Percentiles rank a stretch among this genome's conserved stretches.
Conservation (phyloP, 2,797 vertebrate genomes). For the Protonibea diacanthus region DNA sequence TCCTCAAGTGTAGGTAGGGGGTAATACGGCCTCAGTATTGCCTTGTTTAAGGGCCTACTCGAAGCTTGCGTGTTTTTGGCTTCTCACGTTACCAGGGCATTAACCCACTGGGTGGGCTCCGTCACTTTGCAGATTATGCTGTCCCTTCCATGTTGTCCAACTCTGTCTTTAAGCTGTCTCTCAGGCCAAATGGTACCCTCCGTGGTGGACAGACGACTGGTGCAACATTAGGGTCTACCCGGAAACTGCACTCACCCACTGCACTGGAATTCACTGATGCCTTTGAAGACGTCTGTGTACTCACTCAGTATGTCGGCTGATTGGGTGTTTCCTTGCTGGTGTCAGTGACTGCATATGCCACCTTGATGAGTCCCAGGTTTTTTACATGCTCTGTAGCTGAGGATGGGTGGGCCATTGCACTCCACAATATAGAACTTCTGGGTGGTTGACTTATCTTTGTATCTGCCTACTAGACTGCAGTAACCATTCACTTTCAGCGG, state of each 20-base stretch:
- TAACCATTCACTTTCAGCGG: not conserved
- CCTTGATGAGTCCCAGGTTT: not conserved
- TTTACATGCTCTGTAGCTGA: not conserved
- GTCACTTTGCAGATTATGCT: not conserved
- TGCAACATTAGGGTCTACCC: not conserved
- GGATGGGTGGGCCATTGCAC: not conserved
- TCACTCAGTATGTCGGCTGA: not conserved
- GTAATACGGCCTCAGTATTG: not conserved
- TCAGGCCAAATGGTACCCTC: not conserved
- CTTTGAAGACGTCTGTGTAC: not conserved
- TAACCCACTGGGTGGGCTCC: not conserved
- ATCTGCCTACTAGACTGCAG: not conserved
- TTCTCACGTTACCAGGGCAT: not conserved
- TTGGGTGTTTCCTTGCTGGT: not conserved
- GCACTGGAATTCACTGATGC: not conserved
- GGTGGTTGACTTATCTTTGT: not conserved
- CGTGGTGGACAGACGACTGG: constrained; percentile 3
- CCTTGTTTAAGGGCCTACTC: not conserved
- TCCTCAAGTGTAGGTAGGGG: no score
- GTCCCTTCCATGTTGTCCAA: not conserved
- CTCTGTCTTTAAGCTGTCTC: not conserved
- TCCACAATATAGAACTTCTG: not conserved
- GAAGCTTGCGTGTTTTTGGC: not conserved
- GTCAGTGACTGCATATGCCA: not conserved
- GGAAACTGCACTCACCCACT: not conserved